Conservation (phyloP, 1,140 invertebrate genomes). For the Periplaneta americana region DNA sequence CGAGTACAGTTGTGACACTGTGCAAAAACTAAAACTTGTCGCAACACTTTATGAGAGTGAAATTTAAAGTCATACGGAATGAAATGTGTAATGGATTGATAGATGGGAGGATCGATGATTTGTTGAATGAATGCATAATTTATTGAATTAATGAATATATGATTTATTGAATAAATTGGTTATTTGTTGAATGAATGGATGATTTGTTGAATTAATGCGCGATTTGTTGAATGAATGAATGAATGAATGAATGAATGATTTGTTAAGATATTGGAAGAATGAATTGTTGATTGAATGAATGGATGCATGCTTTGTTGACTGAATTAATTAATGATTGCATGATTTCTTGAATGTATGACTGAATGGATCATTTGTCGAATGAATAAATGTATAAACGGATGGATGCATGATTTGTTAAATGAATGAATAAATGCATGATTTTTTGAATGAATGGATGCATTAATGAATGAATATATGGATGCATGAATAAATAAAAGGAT, state of each 20-base stretch:
- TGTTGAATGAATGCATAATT: not conserved
- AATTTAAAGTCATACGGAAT: too few species aligned
- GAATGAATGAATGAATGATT: not conserved
- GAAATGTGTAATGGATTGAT: not conserved
- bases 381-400: not conserved
- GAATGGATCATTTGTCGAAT: not conserved
- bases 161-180: not conserved
- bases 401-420: not conserved
- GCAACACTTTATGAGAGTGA: too few species aligned
- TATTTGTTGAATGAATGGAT: not conserved
- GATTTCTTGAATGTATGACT: not conserved
- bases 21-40: too few species aligned
- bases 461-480: not conserved
- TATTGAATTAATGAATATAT: not conserved
- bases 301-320: not conserved
- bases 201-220: not conserved
- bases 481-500: not conserved
- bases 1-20: too few species aligned
- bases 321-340: not conserved
- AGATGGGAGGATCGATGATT: not conserved
- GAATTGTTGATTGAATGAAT: not conserved
- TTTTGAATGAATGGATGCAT: not conserved
- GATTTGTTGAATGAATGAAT: not conserved
- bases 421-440: conserved; percentile 3
- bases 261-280: not conserved